Base-by-base conservation (phyloP, 1,140 invertebrate genomes). In the Drosophila eugracilis region DNA sequence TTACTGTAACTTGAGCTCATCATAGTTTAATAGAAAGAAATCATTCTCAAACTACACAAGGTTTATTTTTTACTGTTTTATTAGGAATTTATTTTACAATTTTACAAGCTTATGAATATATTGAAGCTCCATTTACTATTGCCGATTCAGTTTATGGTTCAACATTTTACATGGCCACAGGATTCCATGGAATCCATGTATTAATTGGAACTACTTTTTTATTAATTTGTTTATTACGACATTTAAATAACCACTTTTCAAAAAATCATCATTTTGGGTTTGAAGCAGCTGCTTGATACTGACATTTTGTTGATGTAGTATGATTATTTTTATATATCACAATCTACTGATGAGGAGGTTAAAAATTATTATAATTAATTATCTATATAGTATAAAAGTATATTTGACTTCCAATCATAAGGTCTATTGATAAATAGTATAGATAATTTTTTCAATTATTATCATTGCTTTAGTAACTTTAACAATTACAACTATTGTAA, bases 301-400 rank as follows among this genome's bases (percentile, higher is more conserved):
- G 94, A 94, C 94, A 95, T 92, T 95, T 95, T 93, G 94, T 95
- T 50, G 94, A 95, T 93, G 93, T 95, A 76, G 93, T 95, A 9
- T 95, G 94, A 94, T 91, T 95, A 93, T 95, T 95, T 78, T 79
- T 95, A 9, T 30, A 30, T 30, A 30, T 30, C 10, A 30, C 28
- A 30, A 30, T 30, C 10, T 30, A 30, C 28, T 95, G 94, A 94
- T 95, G 94, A 50, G 5, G 28, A 30, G 28, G 28, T 30, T 34
- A 14, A 6, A 14, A 5, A 37, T 12, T 34, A 17, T 78, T 92
- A 94, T n/a, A n/a, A n/a, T n/a, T 30, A 30, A 30, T 77, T 92
- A 94, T 93, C 93, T 93, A 93, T 93, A 93, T 94, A 94, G 91
- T 94, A 94, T 94, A 94, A 88, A 86, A 93, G 92, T 94, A 95